Base-by-base conservation (phyloP, 2,797 vertebrate species). In the Aulostomus chinensis region DNA sequence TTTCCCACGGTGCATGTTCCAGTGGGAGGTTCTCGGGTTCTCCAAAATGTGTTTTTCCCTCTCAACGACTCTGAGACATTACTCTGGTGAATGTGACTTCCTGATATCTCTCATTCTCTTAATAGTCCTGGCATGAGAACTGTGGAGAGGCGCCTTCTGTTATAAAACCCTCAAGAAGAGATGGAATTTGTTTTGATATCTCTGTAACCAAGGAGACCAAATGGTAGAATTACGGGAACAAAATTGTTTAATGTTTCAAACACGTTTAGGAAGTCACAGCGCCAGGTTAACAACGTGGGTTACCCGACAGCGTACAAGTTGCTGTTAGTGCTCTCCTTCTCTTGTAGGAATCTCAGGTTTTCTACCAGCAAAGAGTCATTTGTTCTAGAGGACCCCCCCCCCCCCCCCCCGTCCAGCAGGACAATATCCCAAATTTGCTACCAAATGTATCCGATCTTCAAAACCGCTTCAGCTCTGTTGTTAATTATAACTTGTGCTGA, bases 401-500 rank as follows among this genome's bases (percentile, higher is more conserved):
- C 2, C 3, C 49, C 58, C 52, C 7, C 36, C 52, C 30, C 7
- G 11, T 63, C 57, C 35, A 43, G 26, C 52, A 45, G 24, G 31
- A 21, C 12, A 32, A 24, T 6, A 14, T 11, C 31, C 14, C 29
- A 37, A 30, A 55, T 50, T 26, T 26, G 28, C 9, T 9, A 24
- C 13, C 26, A 18, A 26, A 43, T 16, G 7, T 7, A 30, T 36
- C 36, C 30, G 11, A 31, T 38, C 41, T 16, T 41, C 7, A n/a
- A 17, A 9, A 15, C 5, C 28, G 14, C 7, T 35, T 50, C 9
- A 20, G 4, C 15, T 4, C 38, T 7, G 10, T 33, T 11, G 28
- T 32, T 58, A 37, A 67, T 61, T 41, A 55, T 7, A 58, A 32
- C 35, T 53, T 33, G 13, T 40, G 76, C 58, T 64, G 46, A 66